These are phyloP conservation scores for Oceanites oceanicus DNA, from an alignment of 2,113 vertebrate genomes.

Conservation along the genomic window DNA sequence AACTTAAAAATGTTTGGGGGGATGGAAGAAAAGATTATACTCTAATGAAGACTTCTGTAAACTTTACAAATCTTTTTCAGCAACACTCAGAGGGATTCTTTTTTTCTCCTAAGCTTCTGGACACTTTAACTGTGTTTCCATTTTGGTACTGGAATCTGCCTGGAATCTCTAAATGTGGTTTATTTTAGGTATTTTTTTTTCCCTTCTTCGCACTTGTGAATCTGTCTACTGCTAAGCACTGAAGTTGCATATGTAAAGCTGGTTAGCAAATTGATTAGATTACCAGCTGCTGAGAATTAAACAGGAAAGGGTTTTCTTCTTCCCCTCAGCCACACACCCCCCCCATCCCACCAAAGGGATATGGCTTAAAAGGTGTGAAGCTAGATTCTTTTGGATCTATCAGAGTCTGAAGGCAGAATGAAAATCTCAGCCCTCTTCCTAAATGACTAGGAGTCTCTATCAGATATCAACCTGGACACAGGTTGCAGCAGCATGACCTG, in stretches of 20 bases:
- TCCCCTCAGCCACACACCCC: not conserved
- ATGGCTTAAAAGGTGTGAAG: not conserved
- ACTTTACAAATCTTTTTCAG: not conserved
- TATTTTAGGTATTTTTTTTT: not conserved
- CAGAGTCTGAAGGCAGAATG: not conserved
- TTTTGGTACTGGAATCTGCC: not conserved
- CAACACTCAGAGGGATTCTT: not conserved
- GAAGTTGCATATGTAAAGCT: not conserved
- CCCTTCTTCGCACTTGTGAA: not conserved
- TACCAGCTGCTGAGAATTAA: not conserved
- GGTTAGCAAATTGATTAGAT: not conserved
- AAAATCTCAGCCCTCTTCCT: not conserved
- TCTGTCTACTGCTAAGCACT: not conserved
- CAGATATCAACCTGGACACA: not conserved
- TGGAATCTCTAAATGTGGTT: not conserved
- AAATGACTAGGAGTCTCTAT: not conserved
- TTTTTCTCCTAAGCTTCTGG: not conserved
- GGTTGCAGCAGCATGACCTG: not conserved
- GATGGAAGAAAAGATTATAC: not conserved
- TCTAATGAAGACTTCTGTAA: not conserved
- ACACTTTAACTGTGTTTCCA: not conserved
- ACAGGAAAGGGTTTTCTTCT: not conserved
- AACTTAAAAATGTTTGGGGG: not conserved
- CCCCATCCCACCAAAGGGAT: not conserved
- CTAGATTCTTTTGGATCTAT: not conserved